Conservation (phyloP, 1,140 invertebrate genomes). For the Potamilus streckersoni region DNA sequence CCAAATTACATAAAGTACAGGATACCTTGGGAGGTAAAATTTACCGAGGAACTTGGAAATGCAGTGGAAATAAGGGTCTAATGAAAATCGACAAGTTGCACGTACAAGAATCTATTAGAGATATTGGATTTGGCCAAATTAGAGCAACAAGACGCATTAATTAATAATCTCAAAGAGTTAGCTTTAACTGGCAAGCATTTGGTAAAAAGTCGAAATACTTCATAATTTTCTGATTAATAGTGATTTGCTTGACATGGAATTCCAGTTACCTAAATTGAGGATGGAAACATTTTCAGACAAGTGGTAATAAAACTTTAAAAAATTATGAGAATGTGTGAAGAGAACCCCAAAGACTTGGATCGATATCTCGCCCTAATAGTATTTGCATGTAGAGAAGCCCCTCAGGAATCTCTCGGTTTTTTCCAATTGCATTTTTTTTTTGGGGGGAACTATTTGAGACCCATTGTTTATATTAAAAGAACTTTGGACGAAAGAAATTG, state of each 20-base stretch:
- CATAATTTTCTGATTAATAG: too few relatives aligned
- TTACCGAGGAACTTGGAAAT: too few relatives aligned
- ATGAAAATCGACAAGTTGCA: neutral
- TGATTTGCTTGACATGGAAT: too few relatives aligned
- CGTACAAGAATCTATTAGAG: neutral
- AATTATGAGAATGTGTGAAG: conserved; percentile 49
- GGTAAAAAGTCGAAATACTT: neutral
- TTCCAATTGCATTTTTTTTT: conserved; percentile 48
- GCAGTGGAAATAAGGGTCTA: neutral
- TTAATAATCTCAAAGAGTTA: neutral
- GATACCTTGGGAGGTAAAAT: too few relatives aligned
- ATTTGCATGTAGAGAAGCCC: conserved; percentile 50
- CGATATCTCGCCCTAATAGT: conserved; percentile 38
- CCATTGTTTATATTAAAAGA: conserved; percentile 42
- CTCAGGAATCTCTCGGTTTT: conserved; percentile 37
- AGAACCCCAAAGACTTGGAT: conserved; percentile 56
- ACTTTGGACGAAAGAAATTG: conserved; percentile 9
- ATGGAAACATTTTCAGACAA: too few relatives aligned
- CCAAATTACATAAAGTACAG: neutral
- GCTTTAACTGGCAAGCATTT: neutral
- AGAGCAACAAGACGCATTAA: neutral
- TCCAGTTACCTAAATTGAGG: too few relatives aligned
- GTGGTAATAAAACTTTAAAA: neutral
- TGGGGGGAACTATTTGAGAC: conserved; percentile 43
- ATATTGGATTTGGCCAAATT: conserved; percentile 3